phyloP scores from a whole-genome alignment of 1,140 invertebrate species.

The Brachionus angularis region DNA sequence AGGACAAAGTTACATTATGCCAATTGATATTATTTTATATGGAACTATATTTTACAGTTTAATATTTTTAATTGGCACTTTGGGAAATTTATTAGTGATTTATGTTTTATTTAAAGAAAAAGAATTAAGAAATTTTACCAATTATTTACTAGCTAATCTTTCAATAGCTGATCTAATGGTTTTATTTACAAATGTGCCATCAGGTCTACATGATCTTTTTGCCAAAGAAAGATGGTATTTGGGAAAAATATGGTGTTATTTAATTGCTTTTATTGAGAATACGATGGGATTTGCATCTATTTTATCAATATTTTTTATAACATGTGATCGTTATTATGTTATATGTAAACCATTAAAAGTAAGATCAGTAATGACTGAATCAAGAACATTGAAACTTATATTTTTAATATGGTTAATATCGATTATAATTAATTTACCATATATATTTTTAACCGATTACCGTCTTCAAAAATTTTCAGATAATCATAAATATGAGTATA shows the following conservation, averaged over 20 bases:
- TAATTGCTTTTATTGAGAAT: slow-evolving; percentile 34
- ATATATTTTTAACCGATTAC: slow-evolving; percentile 12
- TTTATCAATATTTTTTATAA: slow-evolving; percentile 39
- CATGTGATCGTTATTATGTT: slow-evolving; percentile 40
- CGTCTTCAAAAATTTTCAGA: not conserved
- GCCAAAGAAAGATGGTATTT: slow-evolving; percentile 42
- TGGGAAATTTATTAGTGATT: slow-evolving; percentile 85
- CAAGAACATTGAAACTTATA: slow-evolving; percentile 8
- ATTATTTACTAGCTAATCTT: slow-evolving; percentile 70
- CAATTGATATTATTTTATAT: slow-evolving; percentile 22
- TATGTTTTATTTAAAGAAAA: slow-evolving; percentile 83
- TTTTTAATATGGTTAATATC: slow-evolving; percentile 20
- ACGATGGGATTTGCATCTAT: slow-evolving; percentile 33
- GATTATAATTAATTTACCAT: slow-evolving; percentile 3
- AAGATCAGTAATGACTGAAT: slow-evolving; percentile 24
- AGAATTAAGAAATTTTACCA: slow-evolving; percentile 87
- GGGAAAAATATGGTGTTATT: slow-evolving; percentile 27
- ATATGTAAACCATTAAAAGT: slow-evolving; percentile 28
- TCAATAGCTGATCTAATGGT: slow-evolving; percentile 50
- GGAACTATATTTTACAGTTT: slow-evolving; percentile 67
- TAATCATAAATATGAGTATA: not conserved
- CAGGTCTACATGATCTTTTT: slow-evolving; percentile 39
- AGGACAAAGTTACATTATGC: not conserved
- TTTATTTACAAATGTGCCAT: slow-evolving; percentile 44
- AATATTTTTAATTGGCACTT: slow-evolving; percentile 76